Evolutionary conservation across 2,797 vertebrate species (phyloP).

Genomic region (Enteromius afrohamiltoni): DNA sequence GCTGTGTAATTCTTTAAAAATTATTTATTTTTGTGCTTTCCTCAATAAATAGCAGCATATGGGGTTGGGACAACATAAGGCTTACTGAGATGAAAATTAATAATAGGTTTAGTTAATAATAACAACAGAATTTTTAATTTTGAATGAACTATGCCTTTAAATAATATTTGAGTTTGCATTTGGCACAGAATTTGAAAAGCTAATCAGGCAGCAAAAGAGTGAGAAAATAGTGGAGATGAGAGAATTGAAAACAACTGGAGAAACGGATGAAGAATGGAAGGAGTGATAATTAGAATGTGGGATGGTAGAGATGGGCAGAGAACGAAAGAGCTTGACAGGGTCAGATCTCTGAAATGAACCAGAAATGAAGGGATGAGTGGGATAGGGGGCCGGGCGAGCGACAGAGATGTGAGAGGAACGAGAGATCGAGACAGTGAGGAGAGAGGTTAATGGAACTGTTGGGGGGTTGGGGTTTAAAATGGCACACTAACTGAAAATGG

Average conservation of each 20-base stretch:
- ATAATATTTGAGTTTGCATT: background rate
- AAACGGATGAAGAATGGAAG: background rate
- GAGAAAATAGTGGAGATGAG: background rate
- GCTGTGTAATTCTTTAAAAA: background rate
- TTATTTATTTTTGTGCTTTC: background rate
- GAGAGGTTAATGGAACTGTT: slow-evolving; percentile 76
- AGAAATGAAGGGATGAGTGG: slow-evolving; percentile 68
- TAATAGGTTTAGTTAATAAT: background rate
- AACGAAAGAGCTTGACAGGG: slow-evolving; percentile 40
- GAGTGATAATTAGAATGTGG: slow-evolving; percentile 44
- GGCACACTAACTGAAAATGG: slow-evolving; percentile 70
- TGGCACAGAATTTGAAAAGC: background rate
- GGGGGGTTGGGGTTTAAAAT: slow-evolving; percentile 67
- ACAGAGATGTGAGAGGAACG: slow-evolving; percentile 56
- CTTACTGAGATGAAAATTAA: background rate
- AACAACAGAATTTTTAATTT: background rate
- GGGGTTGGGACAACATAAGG: background rate
- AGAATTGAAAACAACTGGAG: slow-evolving; percentile 5
- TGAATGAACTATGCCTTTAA: background rate
- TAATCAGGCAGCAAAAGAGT: background rate
- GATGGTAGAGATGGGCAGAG: slow-evolving; percentile 16
- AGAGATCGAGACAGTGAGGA: slow-evolving; percentile 60
- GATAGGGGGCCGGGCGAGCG: slow-evolving; percentile 59
- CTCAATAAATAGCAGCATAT: background rate
- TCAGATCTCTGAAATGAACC: slow-evolving; percentile 64